A percentile compares a stretch with the other conserved stretches of the same genome.
Conservation (phyloP, 1,140 invertebrate genomes). For the Scylla paramamosain region DNA sequence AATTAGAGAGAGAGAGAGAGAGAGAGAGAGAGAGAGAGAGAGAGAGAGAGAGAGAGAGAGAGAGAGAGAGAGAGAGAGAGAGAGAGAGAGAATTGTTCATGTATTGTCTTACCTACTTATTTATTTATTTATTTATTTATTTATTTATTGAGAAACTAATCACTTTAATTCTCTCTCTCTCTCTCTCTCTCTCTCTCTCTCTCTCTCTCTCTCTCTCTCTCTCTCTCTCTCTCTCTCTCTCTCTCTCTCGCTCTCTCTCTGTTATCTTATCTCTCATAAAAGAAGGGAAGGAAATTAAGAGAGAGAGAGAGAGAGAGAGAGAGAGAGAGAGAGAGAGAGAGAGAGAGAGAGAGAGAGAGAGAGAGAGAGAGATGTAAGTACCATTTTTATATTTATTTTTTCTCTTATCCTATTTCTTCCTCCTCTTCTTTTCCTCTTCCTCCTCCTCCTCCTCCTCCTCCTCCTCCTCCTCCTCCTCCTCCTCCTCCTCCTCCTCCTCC, state of each 20-base stretch:
- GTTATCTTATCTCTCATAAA: background rate
- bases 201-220: too few species aligned
- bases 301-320: background rate
- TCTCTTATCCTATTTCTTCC: background rate
- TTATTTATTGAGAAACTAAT: too few species aligned
- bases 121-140: background rate
- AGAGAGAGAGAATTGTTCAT: background rate
- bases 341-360: background rate
- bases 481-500: too few species aligned
- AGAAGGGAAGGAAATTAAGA: background rate
- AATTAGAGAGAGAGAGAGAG: slow-evolving; percentile 13
- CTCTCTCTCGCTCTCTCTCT: background rate
- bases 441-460: background rate
- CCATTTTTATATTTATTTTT: background rate
- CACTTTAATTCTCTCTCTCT: background rate
- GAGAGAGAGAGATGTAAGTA: background rate
- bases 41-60: background rate
- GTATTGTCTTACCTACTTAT: too few species aligned
- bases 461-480: too few species aligned
- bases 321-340: background rate
- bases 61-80: background rate
- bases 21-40: background rate
- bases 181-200: slow-evolving; percentile 14
- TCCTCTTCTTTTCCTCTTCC: background rate
- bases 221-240: too few species aligned